These are phyloP conservation scores for Vollenhovia emeryi DNA, from an alignment of 1,140 invertebrate genomes.

Conservation along the genomic window DNA sequence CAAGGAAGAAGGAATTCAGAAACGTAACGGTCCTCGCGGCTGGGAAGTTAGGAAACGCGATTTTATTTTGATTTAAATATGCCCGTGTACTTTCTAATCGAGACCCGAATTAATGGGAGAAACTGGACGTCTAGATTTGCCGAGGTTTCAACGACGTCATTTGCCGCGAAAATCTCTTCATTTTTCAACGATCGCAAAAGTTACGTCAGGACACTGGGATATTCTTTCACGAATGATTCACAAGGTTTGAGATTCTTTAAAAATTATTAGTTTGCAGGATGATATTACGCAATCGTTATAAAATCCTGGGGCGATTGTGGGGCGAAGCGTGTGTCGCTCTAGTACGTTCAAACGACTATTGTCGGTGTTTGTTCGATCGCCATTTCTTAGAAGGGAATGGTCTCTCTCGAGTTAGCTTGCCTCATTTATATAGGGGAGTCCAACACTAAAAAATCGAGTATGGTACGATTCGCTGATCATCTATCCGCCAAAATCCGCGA, in stretches of 20 bases:
- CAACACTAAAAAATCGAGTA: too few species aligned
- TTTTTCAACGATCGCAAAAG: background rate
- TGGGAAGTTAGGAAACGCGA: background rate
- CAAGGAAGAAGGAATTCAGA: background rate
- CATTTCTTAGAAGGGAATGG: too few species aligned
- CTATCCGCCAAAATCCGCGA: too few species aligned
- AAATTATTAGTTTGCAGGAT: background rate
- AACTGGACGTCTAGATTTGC: background rate
- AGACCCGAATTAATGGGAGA: background rate
- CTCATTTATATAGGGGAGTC: too few species aligned
- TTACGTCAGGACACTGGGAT: background rate
- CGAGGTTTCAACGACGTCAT: background rate
- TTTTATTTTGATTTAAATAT: background rate
- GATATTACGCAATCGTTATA: background rate
- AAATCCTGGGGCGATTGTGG: background rate
- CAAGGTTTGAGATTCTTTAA: background rate
- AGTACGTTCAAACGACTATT: too few species aligned
- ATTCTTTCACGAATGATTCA: background rate
- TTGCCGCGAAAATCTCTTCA: background rate
- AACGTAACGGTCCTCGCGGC: background rate
- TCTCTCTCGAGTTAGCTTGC: too few species aligned
- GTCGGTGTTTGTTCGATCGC: too few species aligned
- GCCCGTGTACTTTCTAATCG: background rate
- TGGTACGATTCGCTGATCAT: too few species aligned
- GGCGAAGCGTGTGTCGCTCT: too few species aligned